Evolutionary conservation across 2,888 invertebrate genomes (phyloP).

Genomic region (Chalcis sispes): DNA sequence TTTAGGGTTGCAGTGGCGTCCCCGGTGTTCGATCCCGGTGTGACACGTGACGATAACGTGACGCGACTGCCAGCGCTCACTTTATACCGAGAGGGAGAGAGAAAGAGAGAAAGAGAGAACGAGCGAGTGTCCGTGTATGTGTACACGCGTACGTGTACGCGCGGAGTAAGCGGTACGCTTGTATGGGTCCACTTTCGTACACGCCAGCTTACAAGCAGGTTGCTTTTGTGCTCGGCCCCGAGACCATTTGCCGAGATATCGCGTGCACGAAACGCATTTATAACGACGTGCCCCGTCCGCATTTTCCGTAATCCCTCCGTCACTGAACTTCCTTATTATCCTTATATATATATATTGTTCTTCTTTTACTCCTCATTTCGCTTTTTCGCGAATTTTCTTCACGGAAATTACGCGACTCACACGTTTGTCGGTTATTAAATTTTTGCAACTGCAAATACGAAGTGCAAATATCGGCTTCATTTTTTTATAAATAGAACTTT

Average conservation of each 20-base stretch:
- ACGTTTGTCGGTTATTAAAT: conserved; percentile 35
- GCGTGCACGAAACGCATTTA: conserved; percentile 70
- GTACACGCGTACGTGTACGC: not conserved
- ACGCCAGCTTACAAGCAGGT: conserved; percentile 59
- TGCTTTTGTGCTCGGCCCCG: conserved; percentile 61
- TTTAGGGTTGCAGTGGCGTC: conserved; percentile 40
- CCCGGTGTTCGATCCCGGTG: conserved; percentile 53
- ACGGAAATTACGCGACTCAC: conserved; percentile 6
- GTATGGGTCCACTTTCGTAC: conserved; percentile 20
- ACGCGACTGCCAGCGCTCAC: conserved; percentile 63
- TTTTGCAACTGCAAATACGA: conserved; percentile 6
- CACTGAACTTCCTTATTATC: conserved; percentile 54
- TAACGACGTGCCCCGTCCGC: conserved; percentile 67
- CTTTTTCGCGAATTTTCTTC: conserved; percentile 34
- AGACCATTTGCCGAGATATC: conserved; percentile 67
- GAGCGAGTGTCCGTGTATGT: conserved; percentile 51
- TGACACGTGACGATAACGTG: conserved; percentile 70
- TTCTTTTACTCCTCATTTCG: conserved; percentile 45
- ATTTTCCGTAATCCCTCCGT: conserved; percentile 62
- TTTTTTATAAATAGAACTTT: too few species aligned
- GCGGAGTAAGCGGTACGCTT: not conserved
- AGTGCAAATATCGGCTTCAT: not conserved
- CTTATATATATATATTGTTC: conserved; percentile 35
- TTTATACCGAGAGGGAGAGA: too few species aligned
- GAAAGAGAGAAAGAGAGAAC: too few species aligned